phyloP scores from a whole-genome alignment of 2,888 invertebrate species.

The Chalcosyrphus nemorum region DNA sequence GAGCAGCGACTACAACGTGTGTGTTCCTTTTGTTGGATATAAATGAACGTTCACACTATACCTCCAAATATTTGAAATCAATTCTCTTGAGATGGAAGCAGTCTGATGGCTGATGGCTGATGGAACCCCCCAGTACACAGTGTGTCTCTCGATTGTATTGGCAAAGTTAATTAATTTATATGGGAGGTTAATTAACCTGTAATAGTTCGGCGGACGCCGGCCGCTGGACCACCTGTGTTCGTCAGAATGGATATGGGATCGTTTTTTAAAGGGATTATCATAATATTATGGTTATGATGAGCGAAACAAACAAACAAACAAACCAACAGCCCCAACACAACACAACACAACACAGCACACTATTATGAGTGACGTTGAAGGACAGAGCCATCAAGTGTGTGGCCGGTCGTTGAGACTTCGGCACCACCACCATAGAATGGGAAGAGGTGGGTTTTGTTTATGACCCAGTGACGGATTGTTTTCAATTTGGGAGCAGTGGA shows the following conservation, averaged over 20 bases:
- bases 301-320: constrained; percentile 53
- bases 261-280: constrained; percentile 63
- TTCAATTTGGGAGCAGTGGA: constrained; percentile 8
- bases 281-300: constrained; percentile 55
- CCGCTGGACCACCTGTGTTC: constrained; percentile 64
- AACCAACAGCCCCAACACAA: too few species aligned
- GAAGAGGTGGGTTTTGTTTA: constrained; percentile 53
- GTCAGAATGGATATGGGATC: constrained; percentile 1
- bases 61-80: constrained; percentile 71
- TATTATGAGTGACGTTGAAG: constrained; percentile 63
- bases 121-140: neutral
- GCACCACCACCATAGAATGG: too few species aligned
- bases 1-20: constrained; percentile 47
- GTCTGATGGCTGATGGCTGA: too few species aligned
- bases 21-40: constrained; percentile 67
- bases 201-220: constrained; percentile 47
- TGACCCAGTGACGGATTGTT: constrained; percentile 49
- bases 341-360: constrained; percentile 36
- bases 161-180: constrained; percentile 72
- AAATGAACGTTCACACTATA: constrained; percentile 72
- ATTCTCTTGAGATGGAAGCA: constrained; percentile 58
- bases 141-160: constrained; percentile 28
- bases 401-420: too few species aligned
- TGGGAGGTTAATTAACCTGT: constrained; percentile 66
- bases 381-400: constrained; percentile 53